Conservation (phyloP, 2,888 invertebrate genomes). For the Tenthredo livida region DNA sequence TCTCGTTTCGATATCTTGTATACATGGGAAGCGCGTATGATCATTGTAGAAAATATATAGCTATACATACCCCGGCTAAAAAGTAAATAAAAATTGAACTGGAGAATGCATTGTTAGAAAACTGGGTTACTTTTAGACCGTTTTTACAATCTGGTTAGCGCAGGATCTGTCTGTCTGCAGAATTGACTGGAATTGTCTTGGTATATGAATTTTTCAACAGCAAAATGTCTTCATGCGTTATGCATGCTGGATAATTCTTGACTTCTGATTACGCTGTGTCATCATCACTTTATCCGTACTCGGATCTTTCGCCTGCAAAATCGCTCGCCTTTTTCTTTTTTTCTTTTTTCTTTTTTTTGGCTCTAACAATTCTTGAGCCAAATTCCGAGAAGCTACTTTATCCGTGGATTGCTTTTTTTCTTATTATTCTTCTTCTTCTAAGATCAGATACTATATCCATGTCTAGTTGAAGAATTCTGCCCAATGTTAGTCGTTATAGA, state of each 20-base stretch:
- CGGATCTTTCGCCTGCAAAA: conserved; percentile 60
- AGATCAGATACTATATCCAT: neutral
- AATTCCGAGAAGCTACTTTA: neutral
- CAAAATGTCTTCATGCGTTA: conserved; percentile 64
- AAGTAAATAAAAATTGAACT: neutral
- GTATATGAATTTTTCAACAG: conserved; percentile 67
- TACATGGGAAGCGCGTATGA: neutral
- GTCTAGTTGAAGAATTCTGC: neutral
- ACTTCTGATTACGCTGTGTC: conserved; percentile 70
- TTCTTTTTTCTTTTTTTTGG: neutral
- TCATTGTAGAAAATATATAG: neutral
- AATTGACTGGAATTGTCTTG: conserved; percentile 2
- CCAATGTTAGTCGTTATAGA: neutral
- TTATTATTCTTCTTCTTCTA: neutral
- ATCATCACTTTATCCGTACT: conserved; percentile 65
- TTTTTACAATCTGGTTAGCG: conserved; percentile 29
- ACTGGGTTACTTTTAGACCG: conserved; percentile 4
- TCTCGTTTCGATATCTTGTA: neutral
- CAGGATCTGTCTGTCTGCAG: neutral
- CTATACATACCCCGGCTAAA: neutral
- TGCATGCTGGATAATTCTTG: conserved; percentile 69
- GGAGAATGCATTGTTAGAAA: neutral
- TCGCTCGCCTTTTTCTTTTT: neutral
- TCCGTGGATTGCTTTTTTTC: neutral
- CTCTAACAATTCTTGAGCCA: neutral